phyloP scores from a whole-genome alignment of 1,140 invertebrate species.

The Drosophila fuyamai region DNA sequence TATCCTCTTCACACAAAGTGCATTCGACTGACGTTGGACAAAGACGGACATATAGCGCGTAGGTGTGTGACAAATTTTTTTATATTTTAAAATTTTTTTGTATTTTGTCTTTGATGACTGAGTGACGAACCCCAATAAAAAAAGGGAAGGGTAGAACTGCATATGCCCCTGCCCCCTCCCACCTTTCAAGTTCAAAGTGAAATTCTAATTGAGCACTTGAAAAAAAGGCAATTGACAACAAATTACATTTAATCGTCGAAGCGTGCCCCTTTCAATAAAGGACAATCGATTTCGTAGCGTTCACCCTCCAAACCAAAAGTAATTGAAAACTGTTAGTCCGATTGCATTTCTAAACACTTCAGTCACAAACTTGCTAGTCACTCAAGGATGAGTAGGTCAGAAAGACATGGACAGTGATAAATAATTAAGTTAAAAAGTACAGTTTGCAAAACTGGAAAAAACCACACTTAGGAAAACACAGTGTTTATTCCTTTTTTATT shows the following conservation, averaged over 20 bases:
- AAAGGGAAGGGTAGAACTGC: neutral
- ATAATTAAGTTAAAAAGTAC: neutral
- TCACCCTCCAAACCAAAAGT: conserved; percentile 7
- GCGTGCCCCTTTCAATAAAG: conserved; percentile 19
- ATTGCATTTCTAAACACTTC: conserved; percentile 35
- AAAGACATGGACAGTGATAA: neutral
- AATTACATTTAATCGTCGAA: conserved; percentile 30
- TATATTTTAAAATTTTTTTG: neutral
- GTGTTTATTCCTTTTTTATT: neutral
- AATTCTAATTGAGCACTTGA: conserved; percentile 7
- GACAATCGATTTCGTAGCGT: conserved; percentile 24
- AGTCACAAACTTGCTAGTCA: neutral
- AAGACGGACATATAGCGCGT: neutral
- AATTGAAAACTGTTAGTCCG: conserved; percentile 31
- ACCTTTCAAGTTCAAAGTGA: conserved; percentile 30
- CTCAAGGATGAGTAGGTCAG: conserved; percentile 13
- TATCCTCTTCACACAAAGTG: neutral
- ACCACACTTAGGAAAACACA: too few species aligned
- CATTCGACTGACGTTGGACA: neutral
- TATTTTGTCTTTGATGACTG: neutral
- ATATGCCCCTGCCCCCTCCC: neutral
- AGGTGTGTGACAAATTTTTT: conserved; percentile 15
- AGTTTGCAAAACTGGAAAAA: neutral
- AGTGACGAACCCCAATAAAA: neutral
- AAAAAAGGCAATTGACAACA: conserved; percentile 11